Base-by-base conservation (phyloP, 2,797 vertebrate species). In the Kryptopterus vitreolus region DNA sequence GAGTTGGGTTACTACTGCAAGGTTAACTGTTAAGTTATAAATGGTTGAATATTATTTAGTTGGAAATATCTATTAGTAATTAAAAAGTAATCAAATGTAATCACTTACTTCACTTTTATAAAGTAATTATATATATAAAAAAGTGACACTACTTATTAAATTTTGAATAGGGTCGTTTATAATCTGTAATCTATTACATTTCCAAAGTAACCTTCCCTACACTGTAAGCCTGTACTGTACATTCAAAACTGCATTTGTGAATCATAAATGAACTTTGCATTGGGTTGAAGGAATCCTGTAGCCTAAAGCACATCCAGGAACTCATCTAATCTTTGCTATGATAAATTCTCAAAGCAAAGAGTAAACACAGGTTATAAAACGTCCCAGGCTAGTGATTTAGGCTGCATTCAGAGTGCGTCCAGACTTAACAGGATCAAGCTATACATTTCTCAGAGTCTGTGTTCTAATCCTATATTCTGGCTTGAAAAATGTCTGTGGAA, bases 391-490 rank as follows among this genome's bases (percentile, higher is more conserved):
- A 82, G 52, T 86, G 88, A 86, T 82, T 85, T 85, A 89, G 88
- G 81, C 87, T 84, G 10, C 82, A 87, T 85, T 81, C 83, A 86
- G 77, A 85, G 80, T 82, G 88, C 87, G 90, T 90, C 86, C 82
- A 87, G 88, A 87, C 87, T 88, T 91, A 66, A 48, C 6, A 48
- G 13, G 38, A 68, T 26, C 87, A 90, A 92, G 91, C 89, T 74
- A n/a, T 57, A 87, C 53, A 55, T 81, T 88, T 87, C 90, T 91
- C 89, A 91, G 90, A 90, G 84, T 81, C 80, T 86, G 82, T 83
- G 88, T 87, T 88, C 86, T 89, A 86, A 87, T 82, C 88, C 82
- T 84, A 87, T 84, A 70, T 65, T 53, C n/a, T 58, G 68, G 38
- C 33, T 61, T 65, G 35, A 71, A 26, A 78, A 81, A 79, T 48